phyloP scores from a whole-genome alignment of 2,113 vertebrate genomes.

The Nannobrachium achirus region DNA sequence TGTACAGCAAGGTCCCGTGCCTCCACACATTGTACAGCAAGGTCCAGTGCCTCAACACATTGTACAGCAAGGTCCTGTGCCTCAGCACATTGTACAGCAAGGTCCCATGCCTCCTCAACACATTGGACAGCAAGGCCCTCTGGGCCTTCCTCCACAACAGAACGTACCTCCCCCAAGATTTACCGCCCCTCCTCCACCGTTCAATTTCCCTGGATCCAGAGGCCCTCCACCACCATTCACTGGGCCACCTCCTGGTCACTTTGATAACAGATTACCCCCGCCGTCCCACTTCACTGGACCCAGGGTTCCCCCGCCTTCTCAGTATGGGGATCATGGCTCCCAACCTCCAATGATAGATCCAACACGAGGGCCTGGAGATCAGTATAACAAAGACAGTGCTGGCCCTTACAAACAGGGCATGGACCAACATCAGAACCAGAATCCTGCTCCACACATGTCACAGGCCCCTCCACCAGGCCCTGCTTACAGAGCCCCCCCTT shows the following conservation, averaged over 20 bases:
- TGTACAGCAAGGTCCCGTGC: constrained; percentile 10
- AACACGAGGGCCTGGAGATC: constrained; percentile 59
- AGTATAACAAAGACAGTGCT: constrained; percentile 64
- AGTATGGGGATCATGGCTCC: constrained; percentile 83
- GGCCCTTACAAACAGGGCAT: constrained; percentile 62
- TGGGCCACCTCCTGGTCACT: constrained; percentile 69
- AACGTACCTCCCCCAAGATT: constrained; percentile 82
- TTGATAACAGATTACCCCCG: constrained; percentile 83
- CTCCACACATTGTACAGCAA: constrained; percentile 81
- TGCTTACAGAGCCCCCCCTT: constrained; percentile 68
- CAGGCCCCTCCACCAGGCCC: constrained; percentile 57
- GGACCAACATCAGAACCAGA: constrained; percentile 64
- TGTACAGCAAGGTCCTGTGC: no score
- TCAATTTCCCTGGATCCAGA: constrained; percentile 85
- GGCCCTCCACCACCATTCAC: constrained; percentile 80
- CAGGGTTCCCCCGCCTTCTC: constrained; percentile 79
- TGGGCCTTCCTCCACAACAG: constrained; percentile 79
- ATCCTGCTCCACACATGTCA: constrained; percentile 56
- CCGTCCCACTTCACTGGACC: constrained; percentile 83
- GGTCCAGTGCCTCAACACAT: no score
- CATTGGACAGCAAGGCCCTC: constrained; percentile 79
- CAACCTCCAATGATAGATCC: constrained; percentile 60
- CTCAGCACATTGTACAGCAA: no score
- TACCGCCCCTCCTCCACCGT: constrained; percentile 84
- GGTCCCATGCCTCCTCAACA: constrained; percentile 77